Evolutionary conservation across 2,888 invertebrate genomes (phyloP).

Genomic region (Boloria selene): DNA sequence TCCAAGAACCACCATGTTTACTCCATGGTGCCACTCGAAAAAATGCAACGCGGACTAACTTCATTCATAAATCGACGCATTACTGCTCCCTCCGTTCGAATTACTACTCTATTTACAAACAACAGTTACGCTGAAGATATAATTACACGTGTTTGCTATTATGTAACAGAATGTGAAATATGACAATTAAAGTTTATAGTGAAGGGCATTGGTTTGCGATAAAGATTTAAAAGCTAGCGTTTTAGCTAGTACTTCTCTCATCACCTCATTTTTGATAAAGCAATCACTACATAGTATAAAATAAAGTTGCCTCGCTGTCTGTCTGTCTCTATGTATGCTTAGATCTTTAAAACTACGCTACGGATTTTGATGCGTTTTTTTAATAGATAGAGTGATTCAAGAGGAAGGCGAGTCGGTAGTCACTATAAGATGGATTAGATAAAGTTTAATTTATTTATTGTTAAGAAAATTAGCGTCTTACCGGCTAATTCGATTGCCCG

Average conservation of each 20-base stretch:
- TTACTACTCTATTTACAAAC: slow-evolving; percentile 54
- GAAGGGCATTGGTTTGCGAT: background rate
- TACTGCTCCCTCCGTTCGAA: slow-evolving; percentile 46
- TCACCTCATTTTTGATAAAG: too few relatives aligned
- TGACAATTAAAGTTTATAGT: background rate
- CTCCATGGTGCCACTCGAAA: slow-evolving; percentile 23
- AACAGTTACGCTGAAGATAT: slow-evolving; percentile 30
- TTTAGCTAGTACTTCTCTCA: background rate
- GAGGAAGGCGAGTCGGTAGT: too few relatives aligned
- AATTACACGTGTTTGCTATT: slow-evolving; percentile 45
- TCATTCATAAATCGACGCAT: slow-evolving; percentile 64
- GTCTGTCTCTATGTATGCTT: too few relatives aligned
- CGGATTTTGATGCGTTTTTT: too few relatives aligned
- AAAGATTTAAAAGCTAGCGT: background rate
- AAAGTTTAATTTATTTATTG: too few relatives aligned
- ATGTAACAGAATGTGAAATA: slow-evolving; percentile 40
- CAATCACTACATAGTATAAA: too few relatives aligned
- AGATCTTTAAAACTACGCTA: too few relatives aligned
- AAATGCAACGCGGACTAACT: slow-evolving; percentile 49
- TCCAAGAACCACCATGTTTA: slow-evolving; percentile 38
- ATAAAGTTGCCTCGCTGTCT: too few relatives aligned
- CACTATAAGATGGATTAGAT: background rate
- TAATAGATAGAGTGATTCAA: too few relatives aligned
- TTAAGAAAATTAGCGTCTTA: slow-evolving; percentile 52
- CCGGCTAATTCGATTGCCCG: slow-evolving; percentile 93